Evolutionary conservation across 2,888 invertebrate species (phyloP).

Genomic region (Coelopa pilipes): DNA sequence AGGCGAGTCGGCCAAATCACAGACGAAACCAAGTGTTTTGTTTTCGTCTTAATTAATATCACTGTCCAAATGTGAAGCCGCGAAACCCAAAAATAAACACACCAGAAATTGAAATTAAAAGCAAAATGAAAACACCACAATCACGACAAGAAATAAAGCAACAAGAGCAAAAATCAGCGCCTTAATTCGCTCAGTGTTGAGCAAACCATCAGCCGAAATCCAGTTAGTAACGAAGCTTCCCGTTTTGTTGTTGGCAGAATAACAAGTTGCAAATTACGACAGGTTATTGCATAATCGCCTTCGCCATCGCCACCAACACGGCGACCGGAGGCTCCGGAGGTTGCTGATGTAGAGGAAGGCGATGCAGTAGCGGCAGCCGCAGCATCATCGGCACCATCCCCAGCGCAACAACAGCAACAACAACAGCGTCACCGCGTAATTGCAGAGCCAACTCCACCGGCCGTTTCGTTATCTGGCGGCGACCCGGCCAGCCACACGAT

Average conservation of each 20-base stretch:
- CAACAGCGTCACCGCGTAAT: background rate
- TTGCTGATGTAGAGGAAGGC: conserved; percentile 33
- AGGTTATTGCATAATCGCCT: conserved; percentile 58
- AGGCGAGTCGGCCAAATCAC: too few species aligned
- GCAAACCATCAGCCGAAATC: conserved; percentile 37
- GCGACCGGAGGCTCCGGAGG: conserved; percentile 4
- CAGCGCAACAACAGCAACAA: background rate
- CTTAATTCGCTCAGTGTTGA: conserved; percentile 1
- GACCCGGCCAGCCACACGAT: background rate
- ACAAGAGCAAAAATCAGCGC: background rate
- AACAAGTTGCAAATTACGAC: conserved; percentile 60
- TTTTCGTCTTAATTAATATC: too few species aligned
- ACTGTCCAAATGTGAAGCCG: too few species aligned
- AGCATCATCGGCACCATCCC: background rate
- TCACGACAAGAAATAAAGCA: background rate
- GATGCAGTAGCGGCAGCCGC: conserved; percentile 11
- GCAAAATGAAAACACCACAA: background rate
- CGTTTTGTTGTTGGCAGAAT: conserved; percentile 42
- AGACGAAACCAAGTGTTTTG: too few species aligned
- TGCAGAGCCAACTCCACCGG: background rate
- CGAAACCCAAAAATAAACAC: background rate
- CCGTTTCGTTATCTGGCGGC: background rate
- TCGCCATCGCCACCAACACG: conserved; percentile 23
- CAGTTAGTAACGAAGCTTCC: conserved; percentile 52
- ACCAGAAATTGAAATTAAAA: background rate